phyloP scores from a whole-genome alignment of 2,797 vertebrate genomes.

The Centropyge bicolor region DNA sequence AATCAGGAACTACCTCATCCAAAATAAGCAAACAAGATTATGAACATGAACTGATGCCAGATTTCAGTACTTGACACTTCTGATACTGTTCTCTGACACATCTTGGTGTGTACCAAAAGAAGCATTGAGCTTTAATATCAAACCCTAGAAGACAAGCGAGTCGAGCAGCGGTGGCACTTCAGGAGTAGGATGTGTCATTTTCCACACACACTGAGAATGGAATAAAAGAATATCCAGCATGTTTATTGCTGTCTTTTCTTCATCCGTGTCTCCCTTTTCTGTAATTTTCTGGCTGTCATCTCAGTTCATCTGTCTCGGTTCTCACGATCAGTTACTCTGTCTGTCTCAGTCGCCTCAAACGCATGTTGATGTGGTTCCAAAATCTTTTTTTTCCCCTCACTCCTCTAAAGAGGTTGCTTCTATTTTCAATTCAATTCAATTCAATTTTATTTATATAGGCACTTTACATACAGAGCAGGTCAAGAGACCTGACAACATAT shows the following conservation, averaged over 20 bases:
- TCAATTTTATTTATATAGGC: no score
- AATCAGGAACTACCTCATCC: neutral
- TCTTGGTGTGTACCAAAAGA: neutral
- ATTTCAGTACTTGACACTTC: neutral
- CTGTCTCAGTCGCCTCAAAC: conserved; percentile 24
- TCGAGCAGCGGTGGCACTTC: neutral
- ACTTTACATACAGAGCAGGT: no score
- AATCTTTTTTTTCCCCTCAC: conserved; percentile 14
- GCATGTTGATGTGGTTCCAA: conserved; percentile 25
- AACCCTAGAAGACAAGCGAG: neutral
- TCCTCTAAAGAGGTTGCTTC: conserved; percentile 23
- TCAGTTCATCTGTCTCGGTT: conserved; percentile 14
- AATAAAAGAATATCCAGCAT: neutral
- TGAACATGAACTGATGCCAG: neutral
- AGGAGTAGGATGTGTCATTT: conserved; percentile 19
- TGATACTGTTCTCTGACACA: neutral
- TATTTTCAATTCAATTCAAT: no score
- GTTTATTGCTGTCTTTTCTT: conserved; percentile 26
- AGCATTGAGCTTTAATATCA: neutral
- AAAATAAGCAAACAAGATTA: neutral
- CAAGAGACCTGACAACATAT: no score
- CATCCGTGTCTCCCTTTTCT: conserved; percentile 2
- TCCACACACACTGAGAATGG: neutral
- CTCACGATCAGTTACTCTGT: conserved; percentile 1
- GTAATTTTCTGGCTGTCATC: conserved; percentile 21